Evolutionary conservation across 92 coral and sea anemone genomes (phyloP).

Genomic region (Phenganax marumi): DNA sequence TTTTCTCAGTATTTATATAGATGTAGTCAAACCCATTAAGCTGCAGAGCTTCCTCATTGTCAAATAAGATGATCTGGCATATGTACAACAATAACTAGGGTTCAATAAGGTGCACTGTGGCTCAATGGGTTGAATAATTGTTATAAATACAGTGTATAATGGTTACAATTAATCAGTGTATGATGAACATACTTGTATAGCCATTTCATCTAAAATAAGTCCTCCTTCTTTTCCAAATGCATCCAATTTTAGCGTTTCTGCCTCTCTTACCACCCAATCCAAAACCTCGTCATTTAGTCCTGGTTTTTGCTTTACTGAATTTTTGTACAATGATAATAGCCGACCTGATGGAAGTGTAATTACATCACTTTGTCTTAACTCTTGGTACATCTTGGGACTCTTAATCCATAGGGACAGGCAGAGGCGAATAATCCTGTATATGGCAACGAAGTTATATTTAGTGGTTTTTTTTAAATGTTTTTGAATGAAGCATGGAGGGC

Average conservation of each 20-base stretch:
- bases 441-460: not conserved
- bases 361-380: slow-evolving; percentile 37
- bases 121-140: not conserved
- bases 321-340: slow-evolving; percentile 25
- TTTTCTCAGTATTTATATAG: too few relatives aligned
- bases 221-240: slow-evolving; percentile 25
- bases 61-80: too few relatives aligned
- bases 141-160: not conserved
- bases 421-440: slow-evolving; percentile 14
- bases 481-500: too few relatives aligned
- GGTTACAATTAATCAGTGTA: not conserved
- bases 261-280: slow-evolving; percentile 29
- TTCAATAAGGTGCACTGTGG: too few relatives aligned
- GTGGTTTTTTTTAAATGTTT: too few relatives aligned
- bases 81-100: too few relatives aligned
- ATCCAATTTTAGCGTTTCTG: slow-evolving; percentile 7
- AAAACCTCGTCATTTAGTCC: slow-evolving; percentile 26
- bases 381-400: slow-evolving; percentile 37
- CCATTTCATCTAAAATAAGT: slow-evolving; percentile 34
- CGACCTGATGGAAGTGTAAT: slow-evolving; percentile 47
- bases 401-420: slow-evolving; percentile 38
- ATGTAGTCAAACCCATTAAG: too few relatives aligned
- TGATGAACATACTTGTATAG: slow-evolving; percentile 31
- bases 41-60: too few relatives aligned
- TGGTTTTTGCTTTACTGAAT: slow-evolving; percentile 26